These are phyloP conservation scores for Nycticryphes semicollaris DNA, from an alignment of 2,113 vertebrate species.

Conservation along the genomic window DNA sequence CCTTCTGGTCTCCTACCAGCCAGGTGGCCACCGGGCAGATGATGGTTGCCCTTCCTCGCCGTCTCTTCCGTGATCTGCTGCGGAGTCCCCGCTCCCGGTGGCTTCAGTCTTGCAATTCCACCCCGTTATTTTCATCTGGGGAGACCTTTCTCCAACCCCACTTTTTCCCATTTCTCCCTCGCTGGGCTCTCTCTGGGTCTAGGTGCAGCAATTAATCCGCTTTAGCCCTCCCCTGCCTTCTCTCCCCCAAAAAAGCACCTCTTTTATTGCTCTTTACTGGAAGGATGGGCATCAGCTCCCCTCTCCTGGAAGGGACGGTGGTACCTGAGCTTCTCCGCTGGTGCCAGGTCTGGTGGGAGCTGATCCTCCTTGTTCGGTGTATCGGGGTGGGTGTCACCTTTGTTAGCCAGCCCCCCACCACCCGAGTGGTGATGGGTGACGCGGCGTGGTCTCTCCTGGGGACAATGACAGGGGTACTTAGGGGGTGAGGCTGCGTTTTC, in stretches of 20 bases:
- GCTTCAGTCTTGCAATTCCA: not conserved
- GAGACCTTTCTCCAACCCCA: not conserved
- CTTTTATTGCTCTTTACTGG: not conserved
- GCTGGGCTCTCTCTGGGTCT: too few relatives aligned
- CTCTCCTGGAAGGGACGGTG: not conserved
- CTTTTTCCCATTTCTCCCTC: not conserved
- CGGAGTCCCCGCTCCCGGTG: not conserved
- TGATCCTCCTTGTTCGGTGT: rapidly evolving
- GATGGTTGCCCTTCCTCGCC: not conserved
- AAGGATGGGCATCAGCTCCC: not conserved
- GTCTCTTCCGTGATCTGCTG: not conserved
- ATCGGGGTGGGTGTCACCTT: not conserved
- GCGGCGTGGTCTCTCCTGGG: rapidly evolving
- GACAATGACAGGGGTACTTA: rapidly evolving
- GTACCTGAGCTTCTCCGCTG: not conserved
- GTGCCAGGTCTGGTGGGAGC: not conserved
- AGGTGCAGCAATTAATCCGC: not conserved
- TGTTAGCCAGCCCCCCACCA: rapidly evolving
- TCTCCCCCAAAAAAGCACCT: not conserved
- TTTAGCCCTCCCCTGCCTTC: too few relatives aligned
- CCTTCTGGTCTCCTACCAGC: not conserved
- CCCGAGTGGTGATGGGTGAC: not conserved
- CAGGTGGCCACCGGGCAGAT: not conserved
- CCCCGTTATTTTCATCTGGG: not conserved
- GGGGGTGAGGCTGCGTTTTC: rapidly evolving